Base-by-base conservation (phyloP, 2,888 invertebrate genomes). In the Alentia gelatinosa region DNA sequence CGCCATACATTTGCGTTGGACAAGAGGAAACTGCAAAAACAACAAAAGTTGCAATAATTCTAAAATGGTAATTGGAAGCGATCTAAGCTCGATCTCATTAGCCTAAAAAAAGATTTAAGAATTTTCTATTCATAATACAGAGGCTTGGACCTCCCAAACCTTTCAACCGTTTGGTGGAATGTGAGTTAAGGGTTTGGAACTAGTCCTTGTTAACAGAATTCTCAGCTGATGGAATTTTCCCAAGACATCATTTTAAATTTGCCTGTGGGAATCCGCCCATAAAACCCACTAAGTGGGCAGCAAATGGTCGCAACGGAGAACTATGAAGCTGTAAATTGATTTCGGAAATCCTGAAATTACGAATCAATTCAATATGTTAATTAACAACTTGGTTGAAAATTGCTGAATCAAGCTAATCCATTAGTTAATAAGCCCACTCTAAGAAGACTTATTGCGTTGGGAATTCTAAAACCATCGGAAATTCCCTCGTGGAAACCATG, bases 291-390 rank as follows among this genome's bases (percentile, higher is more conserved):
- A 56, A 56, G 56, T 56, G 56, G n/a, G 1, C 68, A 30, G 12
- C 30, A 9, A 68, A 30, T 68, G 26, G 68, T 68, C 5, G 30
- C 68, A n/a, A 68, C n/a, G 68, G n/a, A 30, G n/a, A 68, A 30
- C 68, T 30, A 68, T 68, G 26, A 30, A 30, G 68, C 68, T 4
- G 30, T 30, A 68, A 30, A 68, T 68, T 68, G 68, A 12, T 68
- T 68, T 26, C 68, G 68, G 68, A 68, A 68, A 68, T 68, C 30
- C 56, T 56, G 56, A 56, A 56, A 56, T 56, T 56, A 56, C 56
- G 12, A 68, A 68, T 30, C 68, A 68, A 68, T 68, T 68, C 68
- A 68, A 68, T 68, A 68, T 68, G 68, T 30, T 68, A 26, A 68
- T 68, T 30, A 68, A 68, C 68, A 68, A 30, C 68, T 68, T 26